Evolutionary conservation across 2,113 vertebrate species (phyloP), one percentile per base, ranked within the genome.

Genomic region (Oriolus oriolus): DNA sequence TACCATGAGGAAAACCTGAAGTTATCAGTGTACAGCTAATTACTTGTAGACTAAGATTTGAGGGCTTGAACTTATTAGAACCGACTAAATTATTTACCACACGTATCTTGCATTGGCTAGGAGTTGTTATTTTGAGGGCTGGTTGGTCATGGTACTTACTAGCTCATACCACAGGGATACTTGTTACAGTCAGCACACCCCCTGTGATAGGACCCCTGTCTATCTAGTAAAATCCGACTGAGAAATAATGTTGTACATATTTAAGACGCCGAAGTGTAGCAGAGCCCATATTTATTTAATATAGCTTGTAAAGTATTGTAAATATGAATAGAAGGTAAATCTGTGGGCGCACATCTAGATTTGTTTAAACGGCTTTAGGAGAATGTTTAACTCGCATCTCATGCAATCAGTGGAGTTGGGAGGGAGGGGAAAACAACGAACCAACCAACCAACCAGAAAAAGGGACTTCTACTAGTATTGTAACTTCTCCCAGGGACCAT

Each of bases 271-370:
- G 42, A 96, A 95, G 83, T 70, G 90, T 96, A 97, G 97, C 81
- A 79, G 94, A 96, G 78, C 89, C 82, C 33, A 37, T 96, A 96
- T 96, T 97, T 98, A 98, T 98, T 98, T 98, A 98, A 98, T 97
- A 98, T 97, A 98, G 97, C 96, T 97, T 98, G 97, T 98, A 97
- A 98, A 98, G 93, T 98, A 95, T 94, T 97, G 96, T 97, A 97
- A 97, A 97, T 97, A 96, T 22, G 19, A 81, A 90, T 96, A 97
- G 97, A 91, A 88, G 74, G 90, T 50, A 70, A 96, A 94, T 90
- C 68, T 92, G 80, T 95, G 85, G 82, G 16, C 10, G 22, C 52
- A 10, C 33, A 21, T 61, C 83, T 92, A 82, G 68, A 56, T 96
- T 82, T 91, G 54, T 80, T 80, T 87, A 50, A 82, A 80, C 8